phyloP scores from a whole-genome alignment of 2,888 invertebrate species.

The Caenorhabditis sinica region DNA sequence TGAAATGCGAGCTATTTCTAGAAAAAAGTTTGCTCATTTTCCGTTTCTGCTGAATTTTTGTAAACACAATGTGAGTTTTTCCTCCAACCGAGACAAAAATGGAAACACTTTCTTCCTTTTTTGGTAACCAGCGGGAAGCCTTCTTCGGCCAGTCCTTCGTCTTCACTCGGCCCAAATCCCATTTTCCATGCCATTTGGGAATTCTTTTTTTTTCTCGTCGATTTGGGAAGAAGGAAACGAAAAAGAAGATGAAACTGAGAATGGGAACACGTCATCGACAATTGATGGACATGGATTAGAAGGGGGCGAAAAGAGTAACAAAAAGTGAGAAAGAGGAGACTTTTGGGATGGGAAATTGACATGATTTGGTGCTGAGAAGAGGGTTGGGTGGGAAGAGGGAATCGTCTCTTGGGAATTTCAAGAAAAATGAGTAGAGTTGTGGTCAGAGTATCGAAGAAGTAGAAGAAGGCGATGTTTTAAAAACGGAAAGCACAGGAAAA shows the following conservation, averaged over 20 bases:
- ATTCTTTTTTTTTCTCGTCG: conserved; percentile 19
- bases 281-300: conserved; percentile 51
- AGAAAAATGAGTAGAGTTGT: neutral
- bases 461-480: neutral
- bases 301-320: conserved; percentile 13
- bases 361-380: conserved; percentile 34
- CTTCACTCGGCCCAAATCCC: conserved; percentile 29
- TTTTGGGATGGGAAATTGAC: conserved; percentile 35
- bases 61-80: conserved; percentile 15
- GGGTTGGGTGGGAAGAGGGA: neutral
- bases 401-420: conserved; percentile 31
- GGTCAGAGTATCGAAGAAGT: conserved; percentile 10
- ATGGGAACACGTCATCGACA: conserved; percentile 48
- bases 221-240: conserved; percentile 8
- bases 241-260: conserved; percentile 31
- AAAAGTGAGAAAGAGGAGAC: conserved; percentile 16
- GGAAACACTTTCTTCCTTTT: conserved; percentile 26
- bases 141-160: neutral
- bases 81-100: neutral
- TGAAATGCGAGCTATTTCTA: neutral
- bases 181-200: conserved; percentile 44
- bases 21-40: neutral
- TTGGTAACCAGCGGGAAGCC: conserved; percentile 43
- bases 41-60: neutral
- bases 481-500: neutral